A percentile compares a stretch with the other conserved stretches of the same genome.
These are phyloP conservation scores for Heliconius erato DNA, from an alignment of 2,888 invertebrate genomes.

Conservation along the genomic window DNA sequence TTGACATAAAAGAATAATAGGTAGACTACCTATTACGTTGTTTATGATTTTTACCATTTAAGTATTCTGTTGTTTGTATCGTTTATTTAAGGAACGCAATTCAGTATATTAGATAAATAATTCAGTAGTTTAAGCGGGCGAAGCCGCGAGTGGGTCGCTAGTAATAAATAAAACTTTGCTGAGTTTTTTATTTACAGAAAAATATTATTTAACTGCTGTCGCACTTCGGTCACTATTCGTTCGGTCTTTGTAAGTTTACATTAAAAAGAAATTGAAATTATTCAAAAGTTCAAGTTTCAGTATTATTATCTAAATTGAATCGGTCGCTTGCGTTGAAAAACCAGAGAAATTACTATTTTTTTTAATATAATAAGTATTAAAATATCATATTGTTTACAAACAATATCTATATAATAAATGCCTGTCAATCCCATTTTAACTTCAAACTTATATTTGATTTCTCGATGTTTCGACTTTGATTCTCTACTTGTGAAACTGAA, in stretches of 20 bases:
- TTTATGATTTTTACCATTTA: no score
- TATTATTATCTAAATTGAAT: slow-evolving; percentile 26
- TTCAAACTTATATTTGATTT: slow-evolving; percentile 18
- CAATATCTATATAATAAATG: not conserved
- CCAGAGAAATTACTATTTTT: not conserved
- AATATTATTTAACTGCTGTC: slow-evolving; percentile 15
- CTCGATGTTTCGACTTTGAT: slow-evolving; percentile 29
- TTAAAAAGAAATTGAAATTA: slow-evolving; percentile 23
- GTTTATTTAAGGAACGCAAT: no score
- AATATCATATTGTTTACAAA: not conserved
- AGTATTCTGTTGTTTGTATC: no score
- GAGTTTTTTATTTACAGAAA: slow-evolving; percentile 16
- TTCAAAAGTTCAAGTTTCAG: slow-evolving; percentile 13
- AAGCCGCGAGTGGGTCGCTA: no score
- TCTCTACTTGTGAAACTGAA: slow-evolving; percentile 58
- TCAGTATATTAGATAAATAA: no score
- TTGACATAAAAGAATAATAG: no score
- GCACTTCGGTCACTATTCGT: slow-evolving; percentile 13
- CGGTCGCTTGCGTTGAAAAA: slow-evolving; percentile 23
- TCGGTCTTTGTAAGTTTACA: slow-evolving; percentile 23
- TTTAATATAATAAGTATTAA: no score
- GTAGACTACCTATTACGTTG: no score
- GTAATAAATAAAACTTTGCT: not conserved
- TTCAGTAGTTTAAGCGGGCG: no score
- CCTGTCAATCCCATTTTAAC: not conserved